Base-by-base conservation (phyloP, 1,140 invertebrate genomes). In the Zophobas atratus region DNA sequence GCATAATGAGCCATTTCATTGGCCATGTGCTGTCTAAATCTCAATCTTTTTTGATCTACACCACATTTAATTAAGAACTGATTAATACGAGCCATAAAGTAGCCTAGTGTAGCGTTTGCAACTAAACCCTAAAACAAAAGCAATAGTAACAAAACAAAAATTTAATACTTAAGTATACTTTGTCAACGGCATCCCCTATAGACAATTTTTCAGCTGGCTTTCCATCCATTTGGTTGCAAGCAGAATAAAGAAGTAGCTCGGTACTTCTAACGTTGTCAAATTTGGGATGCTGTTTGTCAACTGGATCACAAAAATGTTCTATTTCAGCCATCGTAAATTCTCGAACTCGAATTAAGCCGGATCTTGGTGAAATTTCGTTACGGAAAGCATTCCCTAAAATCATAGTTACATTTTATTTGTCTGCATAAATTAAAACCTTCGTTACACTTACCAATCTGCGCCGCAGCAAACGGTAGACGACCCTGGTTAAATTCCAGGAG, bases 1-100 rank as follows among this genome's bases (percentile, higher is more conserved):
- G 99, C 99, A 89, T 99, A 99, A 89, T 99, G 99, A 82, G 99
- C 99, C 98, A 99, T 99, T 89, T 99, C 99, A 89, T 99, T 99
- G 72, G 92, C 90, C 95, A 99, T 97, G 84, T 99, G 99, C 86
- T 99, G 99, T 51, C 99, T 91, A 88, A 99, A 99, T 33, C 99
- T 91, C 38, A 99, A 85, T 84, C 94, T 94, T 32, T 92, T 91
- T 0, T 92, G 88, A 86, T 98, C 94, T 63, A 99, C 92, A 63
- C 99, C 99, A 80, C 98, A 92, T 83, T 93, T 94, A 5, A 95
- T 80, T 77, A 99, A 87, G 86, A 98, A 99, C 80, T 92, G 86
- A 84, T 99, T 94, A 83, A 99, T 99, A 81, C 98, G 90, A 0
- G 94, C 97, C 92, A 99, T 98, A 85, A 98, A 99, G 84, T 99